Conservation (phyloP, 2,113 vertebrate species). For the Terrapene triunguis region DNA sequence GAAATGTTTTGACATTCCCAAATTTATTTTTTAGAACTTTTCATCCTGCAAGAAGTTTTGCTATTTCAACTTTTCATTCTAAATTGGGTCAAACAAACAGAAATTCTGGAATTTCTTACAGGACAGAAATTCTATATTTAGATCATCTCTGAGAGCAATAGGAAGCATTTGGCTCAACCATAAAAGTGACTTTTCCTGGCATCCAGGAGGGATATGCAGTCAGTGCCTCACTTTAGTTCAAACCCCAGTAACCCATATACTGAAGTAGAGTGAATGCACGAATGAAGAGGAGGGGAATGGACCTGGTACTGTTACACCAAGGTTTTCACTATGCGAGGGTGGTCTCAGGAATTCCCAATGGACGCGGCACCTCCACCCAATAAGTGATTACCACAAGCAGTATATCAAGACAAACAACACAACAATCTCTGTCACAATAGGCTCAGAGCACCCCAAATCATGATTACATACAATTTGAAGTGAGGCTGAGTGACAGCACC, state of each 20-base stretch:
- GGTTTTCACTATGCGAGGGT: no score
- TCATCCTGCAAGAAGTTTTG: not conserved
- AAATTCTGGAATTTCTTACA: rapidly evolving
- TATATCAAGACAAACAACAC: no score
- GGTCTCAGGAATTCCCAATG: no score
- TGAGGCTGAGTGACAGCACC: no score
- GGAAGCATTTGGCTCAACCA: not conserved
- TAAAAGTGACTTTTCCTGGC: not conserved
- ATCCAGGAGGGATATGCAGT: not conserved
- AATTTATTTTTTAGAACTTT: not conserved
- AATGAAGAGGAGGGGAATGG: not conserved
- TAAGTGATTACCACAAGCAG: no score
- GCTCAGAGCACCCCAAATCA: no score
- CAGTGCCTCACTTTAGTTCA: no score
- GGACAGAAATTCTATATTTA: not conserved
- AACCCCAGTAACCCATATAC: no score
- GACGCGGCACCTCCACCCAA: no score
- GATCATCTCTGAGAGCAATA: not conserved
- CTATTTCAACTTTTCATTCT: not conserved
- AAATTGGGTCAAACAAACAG: not conserved
- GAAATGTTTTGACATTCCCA: not conserved
- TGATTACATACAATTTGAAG: no score
- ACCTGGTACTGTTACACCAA: not conserved
- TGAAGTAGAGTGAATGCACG: not conserved
- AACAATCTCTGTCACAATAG: no score